A percentile compares a stretch with the other conserved stretches of the same genome.
phyloP scores from a whole-genome alignment of 2,797 vertebrate genomes.

The Ceyx erithaca region DNA sequence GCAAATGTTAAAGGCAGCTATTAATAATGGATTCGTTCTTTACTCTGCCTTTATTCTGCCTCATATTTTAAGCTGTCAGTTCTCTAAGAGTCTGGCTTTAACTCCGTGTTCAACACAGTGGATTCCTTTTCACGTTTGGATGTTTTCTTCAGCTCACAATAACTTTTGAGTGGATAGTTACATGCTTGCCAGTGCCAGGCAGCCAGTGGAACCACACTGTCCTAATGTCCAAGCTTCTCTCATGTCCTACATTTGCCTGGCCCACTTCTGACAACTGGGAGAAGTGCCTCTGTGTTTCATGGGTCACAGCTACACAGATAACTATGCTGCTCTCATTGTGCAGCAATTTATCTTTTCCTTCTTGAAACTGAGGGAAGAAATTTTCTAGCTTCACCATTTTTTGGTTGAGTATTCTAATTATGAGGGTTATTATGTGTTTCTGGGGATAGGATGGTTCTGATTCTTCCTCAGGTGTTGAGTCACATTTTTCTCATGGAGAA shows the following conservation, averaged over 20 bases:
- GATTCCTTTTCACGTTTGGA: background rate
- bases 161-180: background rate
- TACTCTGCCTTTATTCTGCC: background rate
- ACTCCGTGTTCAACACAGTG: background rate
- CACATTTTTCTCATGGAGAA: background rate
- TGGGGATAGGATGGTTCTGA: background rate
- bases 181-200: background rate
- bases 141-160: background rate
- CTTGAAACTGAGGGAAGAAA: background rate
- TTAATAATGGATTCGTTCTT: background rate
- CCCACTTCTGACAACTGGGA: too few species aligned
- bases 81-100: background rate
- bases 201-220: background rate
- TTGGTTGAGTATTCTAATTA: background rate
- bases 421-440: rapidly evolving
- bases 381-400: background rate
- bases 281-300: background rate
- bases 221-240: background rate
- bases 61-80: background rate
- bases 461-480: background rate
- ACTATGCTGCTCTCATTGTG: background rate
- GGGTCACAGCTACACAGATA: background rate
- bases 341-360: background rate
- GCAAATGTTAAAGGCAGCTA: background rate
- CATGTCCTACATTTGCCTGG: background rate